A percentile compares a stretch with the other conserved stretches of the same genome.
Conservation (phyloP, 2,113 vertebrate species). For the Nothoprocta perdicaria region DNA sequence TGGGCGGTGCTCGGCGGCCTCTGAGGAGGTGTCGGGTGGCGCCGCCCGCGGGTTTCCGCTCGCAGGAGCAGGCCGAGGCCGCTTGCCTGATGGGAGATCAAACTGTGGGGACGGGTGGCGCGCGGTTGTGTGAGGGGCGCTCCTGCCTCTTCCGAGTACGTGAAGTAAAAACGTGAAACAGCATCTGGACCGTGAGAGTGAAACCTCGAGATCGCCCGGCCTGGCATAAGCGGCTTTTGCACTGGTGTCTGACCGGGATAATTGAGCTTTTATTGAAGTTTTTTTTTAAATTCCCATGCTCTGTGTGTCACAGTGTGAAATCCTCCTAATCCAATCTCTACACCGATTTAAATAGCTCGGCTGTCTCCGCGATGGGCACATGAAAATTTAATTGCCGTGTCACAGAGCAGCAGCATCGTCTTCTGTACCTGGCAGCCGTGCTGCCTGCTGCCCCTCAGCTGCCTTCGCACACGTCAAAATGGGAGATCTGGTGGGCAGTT, state of each 20-base stretch:
- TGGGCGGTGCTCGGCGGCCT: background rate
- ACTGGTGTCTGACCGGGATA: background rate
- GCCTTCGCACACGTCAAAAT: rapidly evolving
- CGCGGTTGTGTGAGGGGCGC: background rate
- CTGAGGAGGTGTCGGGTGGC: background rate
- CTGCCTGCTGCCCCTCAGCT: background rate
- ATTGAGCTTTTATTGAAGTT: rapidly evolving
- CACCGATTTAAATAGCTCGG: background rate
- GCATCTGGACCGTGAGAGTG: rapidly evolving
- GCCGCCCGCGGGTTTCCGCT: background rate
- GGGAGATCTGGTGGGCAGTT: background rate
- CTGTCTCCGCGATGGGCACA: background rate
- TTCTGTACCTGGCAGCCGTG: background rate
- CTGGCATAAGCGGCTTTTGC: rapidly evolving
- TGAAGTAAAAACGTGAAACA: rapidly evolving
- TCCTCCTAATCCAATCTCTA: rapidly evolving
- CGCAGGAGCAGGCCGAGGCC: rapidly evolving
- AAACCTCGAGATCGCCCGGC: rapidly evolving
- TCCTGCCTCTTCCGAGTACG: background rate
- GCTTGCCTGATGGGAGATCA: rapidly evolving
- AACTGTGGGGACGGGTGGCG: background rate
- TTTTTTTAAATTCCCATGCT: rapidly evolving
- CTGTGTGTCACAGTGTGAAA: rapidly evolving
- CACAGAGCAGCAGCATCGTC: background rate
- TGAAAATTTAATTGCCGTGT: background rate